Percentiles rank a stretch among this genome's conserved stretches.
Evolutionary conservation across 2,797 vertebrate genomes (phyloP).

Genomic region (Microctenopoma stevenorrisi): DNA sequence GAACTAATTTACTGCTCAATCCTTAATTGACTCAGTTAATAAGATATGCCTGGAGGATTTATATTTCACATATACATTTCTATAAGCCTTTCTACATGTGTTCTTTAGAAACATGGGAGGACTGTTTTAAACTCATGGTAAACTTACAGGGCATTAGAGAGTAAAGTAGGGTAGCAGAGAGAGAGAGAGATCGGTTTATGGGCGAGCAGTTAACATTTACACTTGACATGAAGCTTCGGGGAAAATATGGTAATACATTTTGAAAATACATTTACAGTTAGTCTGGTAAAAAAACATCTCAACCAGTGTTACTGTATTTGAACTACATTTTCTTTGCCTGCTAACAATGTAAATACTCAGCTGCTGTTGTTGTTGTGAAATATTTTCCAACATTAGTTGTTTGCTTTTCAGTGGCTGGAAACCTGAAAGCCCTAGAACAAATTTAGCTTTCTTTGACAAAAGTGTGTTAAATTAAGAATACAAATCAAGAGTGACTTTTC

Average conservation of each 20-base stretch:
- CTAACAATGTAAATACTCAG: not conserved
- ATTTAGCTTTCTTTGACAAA: not conserved
- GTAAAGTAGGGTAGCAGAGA: not conserved
- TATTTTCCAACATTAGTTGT: not conserved
- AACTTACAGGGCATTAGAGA: conserved; percentile 14
- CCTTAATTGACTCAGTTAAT: conserved; percentile 12
- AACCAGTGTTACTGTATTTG: not conserved
- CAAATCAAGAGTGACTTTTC: conserved; percentile 58
- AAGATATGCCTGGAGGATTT: conserved; percentile 32
- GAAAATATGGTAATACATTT: not conserved
- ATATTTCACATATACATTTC: conserved; percentile 14
- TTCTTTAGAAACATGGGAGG: conserved; percentile 43
- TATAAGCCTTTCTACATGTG: conserved; percentile 31
- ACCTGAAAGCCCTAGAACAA: not conserved
- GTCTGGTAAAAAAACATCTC: not conserved
- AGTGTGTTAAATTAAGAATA: no score
- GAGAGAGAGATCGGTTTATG: conserved; percentile 8
- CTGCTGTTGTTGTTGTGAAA: not conserved
- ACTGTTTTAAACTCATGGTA: conserved; percentile 1
- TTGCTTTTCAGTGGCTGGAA: not conserved
- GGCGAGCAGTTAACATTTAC: not conserved
- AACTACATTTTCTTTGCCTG: not conserved
- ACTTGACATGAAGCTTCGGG: not conserved
- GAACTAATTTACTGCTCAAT: conserved; percentile 8
- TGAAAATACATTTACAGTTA: not conserved